Conservation (phyloP, 2,888 invertebrate genomes). For the Pediacus dermestoides region DNA sequence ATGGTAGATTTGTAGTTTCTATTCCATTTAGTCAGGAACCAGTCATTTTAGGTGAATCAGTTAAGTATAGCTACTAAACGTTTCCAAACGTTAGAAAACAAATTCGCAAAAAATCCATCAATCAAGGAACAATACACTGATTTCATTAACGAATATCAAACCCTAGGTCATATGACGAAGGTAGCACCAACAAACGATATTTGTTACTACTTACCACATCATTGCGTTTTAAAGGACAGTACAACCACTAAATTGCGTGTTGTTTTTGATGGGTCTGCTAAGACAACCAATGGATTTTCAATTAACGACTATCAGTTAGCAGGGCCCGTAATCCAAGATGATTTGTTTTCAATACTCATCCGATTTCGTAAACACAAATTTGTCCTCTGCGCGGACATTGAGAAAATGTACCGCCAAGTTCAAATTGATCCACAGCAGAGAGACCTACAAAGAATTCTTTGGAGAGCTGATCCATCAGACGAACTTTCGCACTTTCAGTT, state of each 20-base stretch:
- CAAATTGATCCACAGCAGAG: neutral
- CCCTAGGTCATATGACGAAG: neutral
- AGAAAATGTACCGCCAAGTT: conserved; percentile 4
- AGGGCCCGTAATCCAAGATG: conserved; percentile 4
- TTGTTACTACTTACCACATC: conserved; percentile 5
- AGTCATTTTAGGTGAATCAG: neutral
- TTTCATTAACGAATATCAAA: neutral
- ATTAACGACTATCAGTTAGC: neutral
- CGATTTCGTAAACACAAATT: conserved; percentile 1
- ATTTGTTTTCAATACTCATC: conserved; percentile 2
- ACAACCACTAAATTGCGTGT: no score
- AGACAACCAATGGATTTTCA: neutral
- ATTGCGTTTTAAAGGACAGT: neutral
- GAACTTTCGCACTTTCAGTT: neutral
- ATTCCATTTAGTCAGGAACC: neutral
- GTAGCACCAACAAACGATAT: neutral
- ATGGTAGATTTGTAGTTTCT: neutral
- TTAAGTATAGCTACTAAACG: neutral
- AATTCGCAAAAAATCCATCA: neutral
- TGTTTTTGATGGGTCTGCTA: neutral
- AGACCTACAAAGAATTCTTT: neutral
- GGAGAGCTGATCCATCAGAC: neutral
- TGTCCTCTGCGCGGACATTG: conserved; percentile 1
- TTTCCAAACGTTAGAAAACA: neutral
- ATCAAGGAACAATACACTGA: neutral